Percentiles rank a stretch among this genome's conserved stretches.
Evolutionary conservation across 2,888 invertebrate genomes (phyloP).

Genomic region (Cyaniris semiargus): DNA sequence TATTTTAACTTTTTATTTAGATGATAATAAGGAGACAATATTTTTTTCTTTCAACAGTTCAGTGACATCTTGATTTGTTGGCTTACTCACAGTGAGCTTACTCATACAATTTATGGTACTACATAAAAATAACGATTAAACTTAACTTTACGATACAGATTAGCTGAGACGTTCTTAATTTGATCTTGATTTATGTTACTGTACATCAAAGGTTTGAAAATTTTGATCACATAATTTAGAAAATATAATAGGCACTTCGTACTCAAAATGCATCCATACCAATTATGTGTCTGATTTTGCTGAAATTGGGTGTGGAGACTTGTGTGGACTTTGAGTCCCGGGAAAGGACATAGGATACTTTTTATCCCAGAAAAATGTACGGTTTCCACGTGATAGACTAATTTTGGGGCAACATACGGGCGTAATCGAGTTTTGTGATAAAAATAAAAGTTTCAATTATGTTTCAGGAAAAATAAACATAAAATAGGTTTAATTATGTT

Average conservation of each 20-base stretch:
- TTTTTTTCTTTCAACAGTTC: slow-evolving; percentile 1
- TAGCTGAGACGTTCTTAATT: background rate
- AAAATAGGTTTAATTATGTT: too few relatives aligned
- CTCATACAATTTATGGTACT: background rate
- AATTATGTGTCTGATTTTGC: too few relatives aligned
- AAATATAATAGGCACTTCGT: background rate
- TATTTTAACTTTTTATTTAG: slow-evolving; percentile 1
- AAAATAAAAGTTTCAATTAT: too few relatives aligned
- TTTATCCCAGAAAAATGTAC: too few relatives aligned
- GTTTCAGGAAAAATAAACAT: too few relatives aligned
- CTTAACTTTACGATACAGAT: slow-evolving; percentile 12
- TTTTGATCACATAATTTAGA: background rate
- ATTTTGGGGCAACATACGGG: too few relatives aligned
- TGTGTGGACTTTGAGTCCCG: too few relatives aligned
- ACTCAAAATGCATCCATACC: too few relatives aligned
- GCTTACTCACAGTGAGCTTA: background rate
- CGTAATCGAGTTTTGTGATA: too few relatives aligned
- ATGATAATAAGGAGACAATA: background rate
- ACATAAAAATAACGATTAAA: slow-evolving; percentile 16
- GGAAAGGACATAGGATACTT: too few relatives aligned
- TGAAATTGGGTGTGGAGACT: too few relatives aligned
- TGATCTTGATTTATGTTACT: background rate
- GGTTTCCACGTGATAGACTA: too few relatives aligned
- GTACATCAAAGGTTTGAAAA: background rate
- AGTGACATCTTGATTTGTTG: slow-evolving; percentile 5